Evolutionary conservation across 2,113 vertebrate genomes (phyloP).

Genomic region (Sterrhoptilus dennistouni): DNA sequence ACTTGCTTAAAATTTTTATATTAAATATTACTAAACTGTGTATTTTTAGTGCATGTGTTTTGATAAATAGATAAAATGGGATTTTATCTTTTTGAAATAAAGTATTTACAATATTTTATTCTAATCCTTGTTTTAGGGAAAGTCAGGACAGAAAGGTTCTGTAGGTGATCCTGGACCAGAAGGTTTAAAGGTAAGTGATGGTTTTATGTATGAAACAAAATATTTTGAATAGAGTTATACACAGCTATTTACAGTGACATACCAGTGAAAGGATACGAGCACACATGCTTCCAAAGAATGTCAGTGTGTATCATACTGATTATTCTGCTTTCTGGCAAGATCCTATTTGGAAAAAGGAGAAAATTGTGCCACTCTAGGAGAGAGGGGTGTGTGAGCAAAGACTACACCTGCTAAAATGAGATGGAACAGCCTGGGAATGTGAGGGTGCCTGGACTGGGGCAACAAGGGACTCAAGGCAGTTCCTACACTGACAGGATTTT

Average conservation of each 20-base stretch:
- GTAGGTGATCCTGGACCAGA: constrained; percentile 86
- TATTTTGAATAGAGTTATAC: not conserved
- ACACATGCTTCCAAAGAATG: not conserved
- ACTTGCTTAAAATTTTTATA: not conserved
- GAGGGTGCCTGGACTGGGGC: not conserved
- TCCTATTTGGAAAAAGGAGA: not conserved
- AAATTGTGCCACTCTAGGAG: not conserved
- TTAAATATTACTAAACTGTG: not conserved
- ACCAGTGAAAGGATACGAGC: not conserved
- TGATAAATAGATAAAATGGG: not conserved
- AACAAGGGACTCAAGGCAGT: not conserved
- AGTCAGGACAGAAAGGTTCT: constrained; percentile 86
- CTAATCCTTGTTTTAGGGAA: constrained; percentile 78
- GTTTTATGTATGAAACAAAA: not conserved
- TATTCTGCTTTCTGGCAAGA: not conserved
- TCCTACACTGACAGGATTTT: not conserved
- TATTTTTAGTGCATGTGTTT: not conserved
- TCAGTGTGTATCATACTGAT: not conserved
- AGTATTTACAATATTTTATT: not conserved
- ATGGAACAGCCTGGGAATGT: too few species aligned
- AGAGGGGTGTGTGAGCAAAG: not conserved
- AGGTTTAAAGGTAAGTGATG: constrained; percentile 81
- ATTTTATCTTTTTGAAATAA: not conserved
- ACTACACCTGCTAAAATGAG: not conserved
- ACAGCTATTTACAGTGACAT: not conserved